Conservation (phyloP, 2,113 vertebrate species). For the Cromileptes altivelis region DNA sequence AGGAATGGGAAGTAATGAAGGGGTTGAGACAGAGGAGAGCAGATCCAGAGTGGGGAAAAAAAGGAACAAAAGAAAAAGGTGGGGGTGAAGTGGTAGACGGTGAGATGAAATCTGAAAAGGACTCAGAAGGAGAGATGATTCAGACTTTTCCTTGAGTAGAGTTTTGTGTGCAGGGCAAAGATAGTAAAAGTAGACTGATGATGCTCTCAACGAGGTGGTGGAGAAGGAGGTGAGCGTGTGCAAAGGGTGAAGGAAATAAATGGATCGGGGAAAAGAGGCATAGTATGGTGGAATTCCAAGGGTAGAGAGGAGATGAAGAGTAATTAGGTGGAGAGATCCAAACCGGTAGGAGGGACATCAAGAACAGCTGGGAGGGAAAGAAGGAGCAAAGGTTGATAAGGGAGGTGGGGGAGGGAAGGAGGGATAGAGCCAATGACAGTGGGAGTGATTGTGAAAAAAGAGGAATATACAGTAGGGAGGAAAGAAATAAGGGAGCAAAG, state of each 20-base stretch:
- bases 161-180: neutral
- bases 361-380: slow-evolving; percentile 58
- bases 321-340: slow-evolving; percentile 68
- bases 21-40: neutral
- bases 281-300: slow-evolving; percentile 49
- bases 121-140: slow-evolving; percentile 27
- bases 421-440: neutral
- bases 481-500: neutral
- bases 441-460: slow-evolving; percentile 7
- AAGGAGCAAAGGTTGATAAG: slow-evolving; percentile 30
- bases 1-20: slow-evolving; percentile 12
- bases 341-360: slow-evolving; percentile 55
- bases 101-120: slow-evolving; percentile 18
- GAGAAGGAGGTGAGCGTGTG: slow-evolving; percentile 10
- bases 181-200: slow-evolving; percentile 22
- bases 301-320: slow-evolving; percentile 58
- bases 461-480: neutral
- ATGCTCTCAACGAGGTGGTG: slow-evolving; percentile 3
- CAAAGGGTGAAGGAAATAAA: slow-evolving; percentile 41
- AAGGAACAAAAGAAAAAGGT: neutral
- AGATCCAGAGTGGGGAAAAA: neutral
- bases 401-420: neutral
- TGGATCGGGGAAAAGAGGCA: slow-evolving; percentile 35
- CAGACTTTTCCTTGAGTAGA: slow-evolving; percentile 28
- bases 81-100: neutral